Conservation (phyloP, 2,113 vertebrate genomes). For the Chaenocephalus aceratus region DNA sequence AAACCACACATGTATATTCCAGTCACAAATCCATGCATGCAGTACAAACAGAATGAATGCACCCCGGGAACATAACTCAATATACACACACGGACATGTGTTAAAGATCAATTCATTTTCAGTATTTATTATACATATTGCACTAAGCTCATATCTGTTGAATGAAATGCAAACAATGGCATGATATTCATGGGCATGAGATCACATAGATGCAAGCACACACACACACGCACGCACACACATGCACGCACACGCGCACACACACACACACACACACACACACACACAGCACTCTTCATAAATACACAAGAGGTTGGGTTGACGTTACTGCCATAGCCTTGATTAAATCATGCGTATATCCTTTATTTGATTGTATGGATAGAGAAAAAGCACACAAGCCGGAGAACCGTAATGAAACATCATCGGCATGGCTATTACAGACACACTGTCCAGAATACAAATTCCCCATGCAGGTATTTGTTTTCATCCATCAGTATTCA, state of each 20-base stretch:
- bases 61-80: conserved; percentile 64
- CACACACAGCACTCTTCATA: conserved; percentile 63
- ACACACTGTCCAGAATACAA: conserved; percentile 72
- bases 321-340: conserved; percentile 65
- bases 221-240: conserved; percentile 40
- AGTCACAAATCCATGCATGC: conserved; percentile 63
- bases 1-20: conserved; percentile 72
- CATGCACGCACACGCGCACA: conserved; percentile 37
- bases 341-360: conserved; percentile 80
- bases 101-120: conserved; percentile 80
- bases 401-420: conserved; percentile 77
- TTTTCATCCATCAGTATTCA: conserved; percentile 79
- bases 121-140: conserved; percentile 79
- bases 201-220: conserved; percentile 62
- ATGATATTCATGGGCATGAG: conserved; percentile 68
- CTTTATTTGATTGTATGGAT: conserved; percentile 77
- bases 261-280: conserved; percentile 32
- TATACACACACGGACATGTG: conserved; percentile 66
- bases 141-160: conserved; percentile 72
- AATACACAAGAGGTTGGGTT: conserved; percentile 73
- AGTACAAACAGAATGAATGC: conserved; percentile 62
- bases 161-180: conserved; percentile 79
- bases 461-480: conserved; percentile 75
- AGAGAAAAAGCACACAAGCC: conserved; percentile 52
- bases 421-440: conserved; percentile 65